Conservation (phyloP, 2,113 vertebrate species). For the Prolemur simus region DNA sequence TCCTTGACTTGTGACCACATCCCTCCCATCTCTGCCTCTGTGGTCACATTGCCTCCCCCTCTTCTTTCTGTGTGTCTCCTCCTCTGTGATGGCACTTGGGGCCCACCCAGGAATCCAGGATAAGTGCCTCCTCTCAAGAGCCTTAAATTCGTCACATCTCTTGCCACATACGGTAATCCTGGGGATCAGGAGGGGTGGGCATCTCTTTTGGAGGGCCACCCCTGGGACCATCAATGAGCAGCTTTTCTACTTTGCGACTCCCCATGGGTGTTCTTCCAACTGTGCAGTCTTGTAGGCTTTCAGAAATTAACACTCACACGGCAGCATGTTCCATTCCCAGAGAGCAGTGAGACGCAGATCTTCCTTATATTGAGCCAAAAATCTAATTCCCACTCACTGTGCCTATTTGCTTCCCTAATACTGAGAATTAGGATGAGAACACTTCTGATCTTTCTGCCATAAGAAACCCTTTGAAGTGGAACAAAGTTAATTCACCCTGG, state of each 20-base stretch:
- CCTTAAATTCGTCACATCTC: not conserved
- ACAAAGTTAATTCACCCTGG: not conserved
- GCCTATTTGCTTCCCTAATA: not conserved
- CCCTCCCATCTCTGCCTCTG: not conserved
- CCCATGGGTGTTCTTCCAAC: not conserved
- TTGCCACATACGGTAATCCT: not conserved
- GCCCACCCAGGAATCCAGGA: not conserved
- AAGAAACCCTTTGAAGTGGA: not conserved
- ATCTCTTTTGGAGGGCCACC: not conserved
- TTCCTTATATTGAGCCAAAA: not conserved
- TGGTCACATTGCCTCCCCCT: not conserved
- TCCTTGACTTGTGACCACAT: not conserved
- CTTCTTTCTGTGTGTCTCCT: no score
- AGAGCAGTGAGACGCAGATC: not conserved
- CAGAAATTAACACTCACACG: not conserved
- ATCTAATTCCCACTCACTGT: not conserved
- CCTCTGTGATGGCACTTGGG: not conserved
- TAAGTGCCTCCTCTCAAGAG: not conserved
- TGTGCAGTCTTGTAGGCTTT: not conserved
- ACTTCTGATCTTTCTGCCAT: not conserved
- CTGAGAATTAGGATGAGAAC: not conserved
- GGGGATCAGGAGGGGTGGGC: not conserved
- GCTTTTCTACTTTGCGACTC: not conserved
- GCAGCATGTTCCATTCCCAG: not conserved
- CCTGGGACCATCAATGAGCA: not conserved